These are phyloP conservation scores for Eueremaeus valkanovi DNA, from an alignment of 2,888 invertebrate genomes.

Conservation along the genomic window DNA sequence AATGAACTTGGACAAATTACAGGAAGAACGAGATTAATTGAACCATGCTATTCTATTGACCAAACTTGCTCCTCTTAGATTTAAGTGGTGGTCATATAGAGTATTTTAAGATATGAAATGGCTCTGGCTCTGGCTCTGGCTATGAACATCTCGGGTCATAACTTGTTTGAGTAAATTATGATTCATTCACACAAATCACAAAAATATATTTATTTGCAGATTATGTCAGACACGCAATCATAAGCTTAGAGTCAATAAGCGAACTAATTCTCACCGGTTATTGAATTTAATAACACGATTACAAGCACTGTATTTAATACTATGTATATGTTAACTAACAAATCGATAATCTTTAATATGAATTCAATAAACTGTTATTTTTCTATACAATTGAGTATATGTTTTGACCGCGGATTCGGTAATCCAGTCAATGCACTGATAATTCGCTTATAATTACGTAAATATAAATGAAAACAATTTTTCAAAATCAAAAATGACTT, in stretches of 20 bases:
- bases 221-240: constrained; percentile 11
- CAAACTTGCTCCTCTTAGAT: too few relatives aligned
- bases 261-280: constrained; percentile 20
- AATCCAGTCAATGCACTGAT: not conserved
- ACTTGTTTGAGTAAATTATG: too few relatives aligned
- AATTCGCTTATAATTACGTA: not conserved
- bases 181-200: too few relatives aligned
- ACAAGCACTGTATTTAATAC: not conserved
- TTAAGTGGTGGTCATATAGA: too few relatives aligned
- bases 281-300: constrained; percentile 1
- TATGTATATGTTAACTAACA: not conserved
- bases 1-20: too few relatives aligned
- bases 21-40: too few relatives aligned
- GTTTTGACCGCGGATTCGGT: not conserved
- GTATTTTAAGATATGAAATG: too few relatives aligned
- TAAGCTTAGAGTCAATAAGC: not conserved
- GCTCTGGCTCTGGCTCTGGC: too few relatives aligned
- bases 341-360: constrained; percentile 5
- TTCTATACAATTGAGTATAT: not conserved
- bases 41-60: too few relatives aligned
- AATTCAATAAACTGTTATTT: not conserved
- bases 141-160: too few relatives aligned
- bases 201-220: constrained; percentile 7
- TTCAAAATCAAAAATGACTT: too few relatives aligned
- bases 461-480: not conserved